Evolutionary conservation across 2,113 vertebrate species (phyloP).

Genomic region (Lycaon pictus): DNA sequence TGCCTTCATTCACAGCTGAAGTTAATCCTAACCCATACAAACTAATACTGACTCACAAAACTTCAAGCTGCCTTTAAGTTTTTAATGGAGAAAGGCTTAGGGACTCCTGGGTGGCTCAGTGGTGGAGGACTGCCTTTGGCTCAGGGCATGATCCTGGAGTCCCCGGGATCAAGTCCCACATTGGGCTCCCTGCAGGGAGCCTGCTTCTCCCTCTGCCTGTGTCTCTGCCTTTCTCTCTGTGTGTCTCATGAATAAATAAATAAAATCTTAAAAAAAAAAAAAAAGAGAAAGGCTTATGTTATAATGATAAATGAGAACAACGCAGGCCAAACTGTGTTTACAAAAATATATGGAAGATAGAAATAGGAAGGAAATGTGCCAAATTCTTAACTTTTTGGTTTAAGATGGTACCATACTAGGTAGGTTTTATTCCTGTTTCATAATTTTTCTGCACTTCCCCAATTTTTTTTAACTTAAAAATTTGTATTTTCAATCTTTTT

Average conservation of each 20-base stretch:
- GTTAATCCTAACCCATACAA: constrained; percentile 45
- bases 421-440: background rate
- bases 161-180: too few species aligned
- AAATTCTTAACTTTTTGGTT: background rate
- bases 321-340: background rate
- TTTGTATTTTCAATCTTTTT: background rate
- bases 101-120: too few species aligned
- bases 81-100: background rate
- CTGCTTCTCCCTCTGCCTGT: too few species aligned
- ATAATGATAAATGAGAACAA: background rate
- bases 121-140: too few species aligned
- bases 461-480: constrained; percentile 7
- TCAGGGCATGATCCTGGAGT: too few species aligned
- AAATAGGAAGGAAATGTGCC: background rate
- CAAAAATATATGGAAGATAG: background rate
- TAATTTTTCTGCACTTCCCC: background rate
- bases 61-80: background rate
- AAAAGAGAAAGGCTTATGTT: background rate
- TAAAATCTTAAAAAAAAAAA: too few species aligned
- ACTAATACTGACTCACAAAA: background rate
- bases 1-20: constrained; percentile 3
- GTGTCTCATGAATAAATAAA: too few species aligned
- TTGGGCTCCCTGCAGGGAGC: too few species aligned
- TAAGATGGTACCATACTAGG: background rate
- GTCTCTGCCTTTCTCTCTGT: too few species aligned